These are phyloP conservation scores for Aelia acuminata DNA, from an alignment of 2,888 invertebrate genomes.

Conservation along the genomic window DNA sequence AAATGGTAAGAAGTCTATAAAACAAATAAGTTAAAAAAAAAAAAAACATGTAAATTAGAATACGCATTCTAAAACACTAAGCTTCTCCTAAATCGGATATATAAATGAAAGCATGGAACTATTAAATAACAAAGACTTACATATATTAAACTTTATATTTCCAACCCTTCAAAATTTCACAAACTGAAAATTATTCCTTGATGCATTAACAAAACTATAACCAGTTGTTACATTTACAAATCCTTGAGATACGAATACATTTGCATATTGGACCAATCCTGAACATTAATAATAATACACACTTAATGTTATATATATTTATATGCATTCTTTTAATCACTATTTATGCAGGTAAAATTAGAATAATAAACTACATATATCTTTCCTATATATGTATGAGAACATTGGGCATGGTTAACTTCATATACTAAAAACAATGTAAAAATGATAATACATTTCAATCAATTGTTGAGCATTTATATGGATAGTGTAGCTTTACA, in stretches of 20 bases:
- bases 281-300: background rate
- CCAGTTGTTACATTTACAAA: conserved; percentile 32
- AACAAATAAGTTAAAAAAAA: no score
- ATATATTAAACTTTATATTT: conserved; percentile 60
- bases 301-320: background rate
- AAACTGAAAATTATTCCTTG: conserved; percentile 58
- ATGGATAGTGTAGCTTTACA: conserved; percentile 32
- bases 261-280: conserved; percentile 40
- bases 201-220: conserved; percentile 58
- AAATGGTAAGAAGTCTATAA: no score
- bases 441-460: conserved; percentile 51
- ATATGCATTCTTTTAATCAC: background rate
- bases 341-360: conserved; percentile 34
- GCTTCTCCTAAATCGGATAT: background rate
- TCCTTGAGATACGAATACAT: background rate
- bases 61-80: background rate
- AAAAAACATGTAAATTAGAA: background rate
- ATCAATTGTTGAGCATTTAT: conserved; percentile 52
- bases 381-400: conserved; percentile 25
- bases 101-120: conserved; percentile 1
- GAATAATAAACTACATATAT: conserved; percentile 40
- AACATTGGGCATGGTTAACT: conserved; percentile 51
- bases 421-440: conserved; percentile 47
- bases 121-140: conserved; percentile 47
- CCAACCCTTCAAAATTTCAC: conserved; percentile 58